A percentile compares a stretch with the other conserved stretches of the same genome.
phyloP scores from a whole-genome alignment of 2,888 invertebrate genomes.

The Syrista parreyssii region DNA sequence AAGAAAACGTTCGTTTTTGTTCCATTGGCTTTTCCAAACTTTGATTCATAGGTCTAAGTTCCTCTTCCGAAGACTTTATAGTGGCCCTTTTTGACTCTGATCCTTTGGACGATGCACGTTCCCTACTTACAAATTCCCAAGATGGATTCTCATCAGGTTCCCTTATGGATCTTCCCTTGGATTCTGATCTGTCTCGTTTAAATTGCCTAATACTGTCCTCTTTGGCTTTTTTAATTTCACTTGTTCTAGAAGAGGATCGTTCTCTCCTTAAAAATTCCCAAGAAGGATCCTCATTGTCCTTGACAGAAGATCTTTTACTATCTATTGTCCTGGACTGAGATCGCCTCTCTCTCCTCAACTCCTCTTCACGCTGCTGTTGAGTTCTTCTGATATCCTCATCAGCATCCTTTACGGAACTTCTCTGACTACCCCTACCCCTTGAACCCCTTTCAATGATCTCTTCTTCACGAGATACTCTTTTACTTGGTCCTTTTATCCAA shows the following conservation, averaged over 20 bases:
- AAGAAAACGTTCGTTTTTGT: slow-evolving; percentile 41
- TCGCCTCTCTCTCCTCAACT: slow-evolving; percentile 33
- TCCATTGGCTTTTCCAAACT: slow-evolving; percentile 30
- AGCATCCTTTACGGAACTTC: slow-evolving; percentile 32
- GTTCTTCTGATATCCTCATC: slow-evolving; percentile 19
- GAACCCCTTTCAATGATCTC: slow-evolving; percentile 24
- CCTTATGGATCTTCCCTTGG: slow-evolving; percentile 35
- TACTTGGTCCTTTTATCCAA: slow-evolving; percentile 17
- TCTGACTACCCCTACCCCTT: slow-evolving; percentile 38
- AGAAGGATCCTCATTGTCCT: slow-evolving; percentile 12
- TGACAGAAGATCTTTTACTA: slow-evolving; percentile 20
- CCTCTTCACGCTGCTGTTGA: slow-evolving; percentile 32
- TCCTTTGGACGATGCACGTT: slow-evolving; percentile 41
- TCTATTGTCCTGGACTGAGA: slow-evolving; percentile 35
- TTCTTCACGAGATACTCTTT: slow-evolving; percentile 19
- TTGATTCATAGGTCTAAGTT: slow-evolving; percentile 28
- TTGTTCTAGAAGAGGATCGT: slow-evolving; percentile 24
- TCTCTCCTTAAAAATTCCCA: slow-evolving; percentile 21
- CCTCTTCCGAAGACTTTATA: slow-evolving; percentile 30
- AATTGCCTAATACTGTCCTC: slow-evolving; percentile 5
- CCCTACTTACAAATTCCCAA: slow-evolving; percentile 43
- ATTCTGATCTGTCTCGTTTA: slow-evolving; percentile 25
- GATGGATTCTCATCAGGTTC: slow-evolving; percentile 42
- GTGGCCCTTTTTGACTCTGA: slow-evolving; percentile 32
- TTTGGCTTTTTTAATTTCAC: slow-evolving; percentile 20